phyloP scores from a whole-genome alignment of 2,888 invertebrate genomes.

The Selenia dentaria region DNA sequence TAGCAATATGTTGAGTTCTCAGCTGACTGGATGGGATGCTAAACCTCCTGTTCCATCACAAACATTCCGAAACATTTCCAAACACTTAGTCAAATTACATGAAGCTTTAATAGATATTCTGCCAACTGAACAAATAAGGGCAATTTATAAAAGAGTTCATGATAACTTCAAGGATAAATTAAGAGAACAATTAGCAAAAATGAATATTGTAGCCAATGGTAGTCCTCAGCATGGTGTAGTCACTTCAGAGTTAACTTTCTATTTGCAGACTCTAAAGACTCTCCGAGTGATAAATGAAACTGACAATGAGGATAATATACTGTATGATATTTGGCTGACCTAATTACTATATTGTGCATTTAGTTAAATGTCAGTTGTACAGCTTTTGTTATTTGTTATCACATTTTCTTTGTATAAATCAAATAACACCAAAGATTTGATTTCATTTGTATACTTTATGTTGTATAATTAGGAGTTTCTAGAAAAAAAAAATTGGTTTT shows the following conservation, averaged over 20 bases:
- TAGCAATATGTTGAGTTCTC: conserved; percentile 91
- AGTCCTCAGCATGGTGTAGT: conserved; percentile 98
- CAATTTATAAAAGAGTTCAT: conserved; percentile 91
- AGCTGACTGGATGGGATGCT: conserved; percentile 95
- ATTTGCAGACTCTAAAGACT: conserved; percentile 93
- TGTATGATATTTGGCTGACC: conserved; percentile 93
- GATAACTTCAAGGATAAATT: conserved; percentile 94
- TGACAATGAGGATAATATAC: conserved; percentile 89
- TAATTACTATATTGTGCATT: conserved; percentile 45
- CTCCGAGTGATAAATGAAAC: conserved; percentile 90
- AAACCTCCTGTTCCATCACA: conserved; percentile 97
- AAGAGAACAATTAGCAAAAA: conserved; percentile 91
- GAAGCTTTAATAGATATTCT: conserved; percentile 95
- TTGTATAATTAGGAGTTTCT: too few relatives aligned
- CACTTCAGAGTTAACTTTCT: conserved; percentile 96
- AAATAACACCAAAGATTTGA: conserved; percentile 24
- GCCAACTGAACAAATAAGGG: conserved; percentile 91
- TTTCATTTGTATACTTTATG: conserved; percentile 3
- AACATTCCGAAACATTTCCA: conserved; percentile 93
- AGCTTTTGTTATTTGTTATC: conserved; percentile 13
- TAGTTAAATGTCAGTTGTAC: conserved; percentile 17
- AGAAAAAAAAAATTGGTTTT: too few relatives aligned
- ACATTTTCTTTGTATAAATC: neutral
- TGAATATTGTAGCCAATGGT: conserved; percentile 97
- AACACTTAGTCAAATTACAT: conserved; percentile 95